These are phyloP conservation scores for Diachasmimorpha longicaudata DNA, from an alignment of 1,140 invertebrate genomes.

Conservation along the genomic window DNA sequence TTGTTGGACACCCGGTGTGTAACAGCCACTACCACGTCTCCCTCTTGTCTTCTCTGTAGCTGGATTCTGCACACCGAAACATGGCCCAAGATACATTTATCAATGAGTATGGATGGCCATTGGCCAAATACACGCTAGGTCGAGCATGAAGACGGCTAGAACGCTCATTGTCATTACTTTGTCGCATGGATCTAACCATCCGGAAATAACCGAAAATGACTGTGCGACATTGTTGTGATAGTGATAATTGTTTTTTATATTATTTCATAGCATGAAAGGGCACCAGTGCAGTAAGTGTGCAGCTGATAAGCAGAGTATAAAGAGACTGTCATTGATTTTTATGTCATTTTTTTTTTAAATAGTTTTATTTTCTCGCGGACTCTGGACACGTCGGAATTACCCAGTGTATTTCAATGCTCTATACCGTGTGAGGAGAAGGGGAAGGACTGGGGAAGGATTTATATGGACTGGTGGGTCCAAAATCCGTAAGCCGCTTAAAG, in stretches of 20 bases:
- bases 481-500: too few relatives aligned
- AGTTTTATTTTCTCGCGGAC: too few relatives aligned
- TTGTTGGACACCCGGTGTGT: too few relatives aligned
- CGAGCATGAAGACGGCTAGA: slow-evolving; percentile 48
- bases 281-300: too few relatives aligned
- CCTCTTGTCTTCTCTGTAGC: neutral
- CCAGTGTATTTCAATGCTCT: too few relatives aligned
- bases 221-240: neutral
- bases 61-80: neutral
- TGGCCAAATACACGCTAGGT: slow-evolving; percentile 56
- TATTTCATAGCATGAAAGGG: neutral
- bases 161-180: slow-evolving; percentile 48
- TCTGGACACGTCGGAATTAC: too few relatives aligned
- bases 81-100: slow-evolving; percentile 31
- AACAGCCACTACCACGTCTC: neutral
- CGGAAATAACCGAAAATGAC: slow-evolving; percentile 5
- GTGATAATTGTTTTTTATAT: neutral
- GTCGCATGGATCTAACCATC: slow-evolving; percentile 25
- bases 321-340: too few relatives aligned
- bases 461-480: too few relatives aligned
- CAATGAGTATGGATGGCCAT: slow-evolving; percentile 48
- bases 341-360: too few relatives aligned
- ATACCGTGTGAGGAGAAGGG: too few relatives aligned
- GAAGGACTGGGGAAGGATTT: too few relatives aligned
- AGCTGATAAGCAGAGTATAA: too few relatives aligned